phyloP scores from a whole-genome alignment of 2,113 vertebrate genomes.

The Cyphomyrus plagiostoma region DNA sequence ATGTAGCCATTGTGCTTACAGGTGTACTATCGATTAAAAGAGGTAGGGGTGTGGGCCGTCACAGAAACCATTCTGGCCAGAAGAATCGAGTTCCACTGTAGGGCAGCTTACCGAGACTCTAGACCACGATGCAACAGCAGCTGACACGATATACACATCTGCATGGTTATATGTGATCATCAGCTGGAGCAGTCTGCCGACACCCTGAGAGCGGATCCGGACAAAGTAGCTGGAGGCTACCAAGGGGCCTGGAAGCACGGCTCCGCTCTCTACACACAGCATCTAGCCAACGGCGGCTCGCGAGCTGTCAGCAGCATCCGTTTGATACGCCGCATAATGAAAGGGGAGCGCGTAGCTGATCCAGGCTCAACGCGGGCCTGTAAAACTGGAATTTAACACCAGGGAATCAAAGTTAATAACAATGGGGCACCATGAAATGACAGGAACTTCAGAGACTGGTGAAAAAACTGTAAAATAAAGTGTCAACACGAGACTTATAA shows the following conservation, averaged over 20 bases:
- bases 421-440: not conserved
- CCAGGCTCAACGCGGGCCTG: not conserved
- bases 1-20: constrained; percentile 21
- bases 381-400: not conserved
- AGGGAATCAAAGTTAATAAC: not conserved
- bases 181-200: constrained; percentile 26
- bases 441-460: not conserved
- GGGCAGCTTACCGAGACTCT: not conserved
- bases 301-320: not conserved
- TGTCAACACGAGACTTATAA: not conserved
- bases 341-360: not conserved
- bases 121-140: not conserved
- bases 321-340: not conserved
- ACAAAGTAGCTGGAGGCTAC: constrained; percentile 20
- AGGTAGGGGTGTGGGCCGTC: constrained; percentile 28
- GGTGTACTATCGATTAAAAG: constrained; percentile 34
- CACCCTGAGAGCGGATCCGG: constrained; percentile 26
- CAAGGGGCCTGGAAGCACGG: constrained; percentile 20
- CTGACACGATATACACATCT: not conserved
- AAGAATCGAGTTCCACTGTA: not conserved
- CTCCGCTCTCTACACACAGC: constrained; percentile 4
- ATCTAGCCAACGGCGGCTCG: constrained; percentile 12
- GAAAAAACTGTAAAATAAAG: not conserved
- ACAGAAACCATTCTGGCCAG: constrained; percentile 27
- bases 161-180: not conserved